phyloP scores from a whole-genome alignment of 2,888 invertebrate species.

The Eupithecia pulchellata region DNA sequence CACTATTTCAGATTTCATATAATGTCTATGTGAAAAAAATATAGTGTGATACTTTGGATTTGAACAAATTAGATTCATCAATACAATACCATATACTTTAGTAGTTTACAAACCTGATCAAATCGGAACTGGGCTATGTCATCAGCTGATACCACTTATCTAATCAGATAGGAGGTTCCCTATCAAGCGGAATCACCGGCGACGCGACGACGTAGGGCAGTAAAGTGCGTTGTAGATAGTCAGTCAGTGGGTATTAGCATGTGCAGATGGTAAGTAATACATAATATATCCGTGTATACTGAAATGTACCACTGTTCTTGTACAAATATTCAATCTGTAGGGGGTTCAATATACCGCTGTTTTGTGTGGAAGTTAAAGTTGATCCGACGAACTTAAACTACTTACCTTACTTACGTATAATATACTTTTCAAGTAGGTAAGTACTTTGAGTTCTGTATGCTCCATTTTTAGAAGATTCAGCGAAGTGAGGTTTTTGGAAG shows the following conservation, averaged over 20 bases:
- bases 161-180: conserved; percentile 66
- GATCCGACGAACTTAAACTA: no score
- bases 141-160: conserved; percentile 67
- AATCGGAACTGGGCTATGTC: conserved; percentile 62
- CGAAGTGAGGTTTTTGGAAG: not conserved
- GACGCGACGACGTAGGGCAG: conserved; percentile 52
- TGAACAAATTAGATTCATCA: not conserved
- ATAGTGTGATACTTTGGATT: not conserved
- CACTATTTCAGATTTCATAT: not conserved
- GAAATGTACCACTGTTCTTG: not conserved
- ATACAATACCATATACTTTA: not conserved
- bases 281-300: not conserved
- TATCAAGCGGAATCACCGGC: conserved; percentile 48
- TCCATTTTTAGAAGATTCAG: not conserved
- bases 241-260: not conserved
- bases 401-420: no score
- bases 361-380: not conserved
- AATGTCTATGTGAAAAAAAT: not conserved
- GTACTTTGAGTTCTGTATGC: no score
- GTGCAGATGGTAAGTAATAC: not conserved
- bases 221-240: conserved; percentile 34
- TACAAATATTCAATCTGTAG: not conserved
- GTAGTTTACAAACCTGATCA: conserved; percentile 40
- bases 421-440: no score
- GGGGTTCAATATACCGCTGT: not conserved